These are phyloP conservation scores for Planococcus citri DNA, from an alignment of 1,140 invertebrate genomes.

Conservation along the genomic window DNA sequence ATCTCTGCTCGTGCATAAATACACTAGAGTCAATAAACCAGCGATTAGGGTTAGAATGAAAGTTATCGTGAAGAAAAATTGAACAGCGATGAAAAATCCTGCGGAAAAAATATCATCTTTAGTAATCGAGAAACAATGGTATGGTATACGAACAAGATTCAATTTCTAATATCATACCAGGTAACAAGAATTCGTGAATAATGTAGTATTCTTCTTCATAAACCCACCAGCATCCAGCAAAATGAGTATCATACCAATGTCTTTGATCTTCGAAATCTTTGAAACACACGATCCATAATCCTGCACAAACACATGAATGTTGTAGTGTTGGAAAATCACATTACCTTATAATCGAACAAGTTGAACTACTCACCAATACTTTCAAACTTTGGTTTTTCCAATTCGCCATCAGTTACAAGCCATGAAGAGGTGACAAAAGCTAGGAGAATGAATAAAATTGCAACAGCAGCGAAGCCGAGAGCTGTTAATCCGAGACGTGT, in stretches of 20 bases:
- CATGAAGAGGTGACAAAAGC: constrained; percentile 87
- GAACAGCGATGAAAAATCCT: constrained; percentile 84
- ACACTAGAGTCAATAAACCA: constrained; percentile 53
- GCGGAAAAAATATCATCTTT: constrained; percentile 31
- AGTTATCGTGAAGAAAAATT: constrained; percentile 81
- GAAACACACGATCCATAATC: constrained; percentile 89
- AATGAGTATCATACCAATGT: constrained; percentile 65
- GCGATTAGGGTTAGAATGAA: constrained; percentile 63
- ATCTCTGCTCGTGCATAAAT: constrained; percentile 60
- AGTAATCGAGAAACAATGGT: neutral
- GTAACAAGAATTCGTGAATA: constrained; percentile 25
- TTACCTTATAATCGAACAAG: constrained; percentile 3
- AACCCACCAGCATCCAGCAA: constrained; percentile 79
- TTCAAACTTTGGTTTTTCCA: constrained; percentile 63
- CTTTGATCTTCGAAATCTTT: constrained; percentile 64
- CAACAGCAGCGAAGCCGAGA: constrained; percentile 47
- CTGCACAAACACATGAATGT: constrained; percentile 41
- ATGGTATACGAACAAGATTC: constrained; percentile 12
- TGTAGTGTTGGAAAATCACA: too few species aligned
- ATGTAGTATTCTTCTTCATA: constrained; percentile 62
- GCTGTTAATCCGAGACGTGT: constrained; percentile 57
- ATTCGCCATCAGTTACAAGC: constrained; percentile 73
- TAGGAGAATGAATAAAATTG: constrained; percentile 64
- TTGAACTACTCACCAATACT: constrained; percentile 54
- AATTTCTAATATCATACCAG: constrained; percentile 21